Evolutionary conservation across 2,797 vertebrate species (phyloP).

Genomic region (Neomorphus geoffroyi): DNA sequence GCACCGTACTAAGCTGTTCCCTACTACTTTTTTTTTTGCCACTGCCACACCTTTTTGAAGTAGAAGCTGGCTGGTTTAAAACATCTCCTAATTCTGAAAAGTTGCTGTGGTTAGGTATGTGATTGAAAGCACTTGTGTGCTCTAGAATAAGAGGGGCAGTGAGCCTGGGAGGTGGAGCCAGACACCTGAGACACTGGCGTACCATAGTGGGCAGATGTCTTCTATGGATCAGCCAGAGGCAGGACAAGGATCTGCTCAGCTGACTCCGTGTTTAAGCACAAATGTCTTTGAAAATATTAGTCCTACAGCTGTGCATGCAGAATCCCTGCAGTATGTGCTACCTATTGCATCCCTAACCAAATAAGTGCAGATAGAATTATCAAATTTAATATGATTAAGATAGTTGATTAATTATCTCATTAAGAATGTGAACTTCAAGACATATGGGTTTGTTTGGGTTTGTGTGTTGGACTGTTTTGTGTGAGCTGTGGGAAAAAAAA

Average conservation of each 20-base stretch:
- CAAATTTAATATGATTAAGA: neutral
- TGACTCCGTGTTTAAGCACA: neutral
- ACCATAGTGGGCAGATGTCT: neutral
- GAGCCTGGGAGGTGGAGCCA: neutral
- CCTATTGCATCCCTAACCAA: neutral
- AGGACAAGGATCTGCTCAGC: neutral
- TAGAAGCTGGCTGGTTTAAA: neutral
- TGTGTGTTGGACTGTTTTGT: neutral
- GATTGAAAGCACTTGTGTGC: neutral
- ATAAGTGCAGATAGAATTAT: neutral
- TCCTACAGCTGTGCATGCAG: neutral
- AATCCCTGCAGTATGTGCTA: neutral
- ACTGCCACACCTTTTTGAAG: neutral
- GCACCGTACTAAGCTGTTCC: neutral
- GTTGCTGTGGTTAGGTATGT: neutral
- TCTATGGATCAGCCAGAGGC: neutral
- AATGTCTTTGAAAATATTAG: neutral
- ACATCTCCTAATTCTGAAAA: neutral
- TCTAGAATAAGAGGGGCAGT: neutral
- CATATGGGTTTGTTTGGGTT: neutral
- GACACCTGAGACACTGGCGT: neutral
- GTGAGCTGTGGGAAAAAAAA: neutral
- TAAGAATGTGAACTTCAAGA: neutral
- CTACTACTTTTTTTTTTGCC: neutral
- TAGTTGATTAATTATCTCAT: too few relatives aligned